phyloP scores from a whole-genome alignment of 1,140 invertebrate species.

The Drosophila willistoni region DNA sequence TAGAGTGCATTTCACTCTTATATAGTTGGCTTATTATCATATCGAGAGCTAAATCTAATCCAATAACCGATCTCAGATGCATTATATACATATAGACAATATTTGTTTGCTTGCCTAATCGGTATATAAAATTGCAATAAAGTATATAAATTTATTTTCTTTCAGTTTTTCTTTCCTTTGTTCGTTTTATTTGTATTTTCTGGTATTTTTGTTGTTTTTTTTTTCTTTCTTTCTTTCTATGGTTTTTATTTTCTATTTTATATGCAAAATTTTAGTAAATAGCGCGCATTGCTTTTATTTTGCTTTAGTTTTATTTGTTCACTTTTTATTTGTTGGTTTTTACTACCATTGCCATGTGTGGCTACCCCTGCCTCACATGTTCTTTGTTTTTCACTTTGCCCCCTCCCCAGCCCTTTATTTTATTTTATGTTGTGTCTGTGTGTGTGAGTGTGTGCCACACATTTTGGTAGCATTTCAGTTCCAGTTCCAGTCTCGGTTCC shows the following conservation, averaged over 20 bases:
- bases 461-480: conserved; percentile 4
- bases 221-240: not conserved
- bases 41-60: too few relatives aligned
- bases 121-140: too few relatives aligned
- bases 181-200: conserved; percentile 11
- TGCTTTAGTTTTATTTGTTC: conserved; percentile 77
- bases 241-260: conserved; percentile 45
- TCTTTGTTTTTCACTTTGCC: not conserved
- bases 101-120: too few relatives aligned
- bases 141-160: not conserved
- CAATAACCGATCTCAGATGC: too few relatives aligned
- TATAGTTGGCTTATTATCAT: too few relatives aligned
- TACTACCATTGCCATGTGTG: conserved; percentile 46
- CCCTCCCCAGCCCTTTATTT: too few relatives aligned
- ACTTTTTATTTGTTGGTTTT: conserved; percentile 72
- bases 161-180: conserved; percentile 4
- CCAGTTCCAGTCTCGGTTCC: not conserved
- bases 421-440: conserved; percentile 20
- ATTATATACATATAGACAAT: too few relatives aligned
- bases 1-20: too few relatives aligned
- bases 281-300: conserved; percentile 65
- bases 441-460: conserved; percentile 45
- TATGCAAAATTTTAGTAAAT: conserved; percentile 79
- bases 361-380: not conserved
- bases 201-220: not conserved